A percentile compares a stretch with the other conserved stretches of the same genome.
Conservation (phyloP, 2,888 invertebrate genomes). For the Lathronympha strigana region DNA sequence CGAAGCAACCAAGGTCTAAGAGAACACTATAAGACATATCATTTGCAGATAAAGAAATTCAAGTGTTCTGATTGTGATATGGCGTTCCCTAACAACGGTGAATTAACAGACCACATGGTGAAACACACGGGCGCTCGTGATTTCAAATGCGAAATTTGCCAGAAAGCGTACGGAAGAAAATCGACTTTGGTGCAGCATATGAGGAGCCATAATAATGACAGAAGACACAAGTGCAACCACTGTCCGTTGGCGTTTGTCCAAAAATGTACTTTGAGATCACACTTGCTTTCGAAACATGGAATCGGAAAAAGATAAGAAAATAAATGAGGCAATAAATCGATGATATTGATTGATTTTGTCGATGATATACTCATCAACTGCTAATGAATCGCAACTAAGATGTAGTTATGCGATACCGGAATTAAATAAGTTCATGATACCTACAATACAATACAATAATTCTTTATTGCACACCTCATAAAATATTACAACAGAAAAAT, state of each 20-base stretch:
- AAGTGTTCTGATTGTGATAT: conserved; percentile 52
- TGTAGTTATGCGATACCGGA: not conserved
- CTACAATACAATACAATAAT: too few relatives aligned
- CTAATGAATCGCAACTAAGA: too few relatives aligned
- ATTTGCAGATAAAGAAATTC: conserved; percentile 51
- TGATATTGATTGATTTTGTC: too few relatives aligned
- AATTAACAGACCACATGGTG: conserved; percentile 61
- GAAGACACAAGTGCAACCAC: conserved; percentile 17
- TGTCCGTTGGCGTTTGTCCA: conserved; percentile 32
- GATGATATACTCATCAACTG: too few relatives aligned
- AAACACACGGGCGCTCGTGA: conserved; percentile 61
- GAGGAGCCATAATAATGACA: conserved; percentile 47
- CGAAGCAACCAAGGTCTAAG: conserved; percentile 56
- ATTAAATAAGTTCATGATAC: not conserved
- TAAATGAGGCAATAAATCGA: not conserved
- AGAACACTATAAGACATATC: conserved; percentile 61
- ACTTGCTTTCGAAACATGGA: conserved; percentile 17
- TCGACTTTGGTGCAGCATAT: conserved; percentile 49
- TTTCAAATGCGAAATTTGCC: conserved; percentile 62
- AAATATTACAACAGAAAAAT: too few relatives aligned
- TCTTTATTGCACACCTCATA: too few relatives aligned
- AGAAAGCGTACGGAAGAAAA: conserved; percentile 51
- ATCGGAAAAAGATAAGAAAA: not conserved
- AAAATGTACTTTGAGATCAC: conserved; percentile 18
- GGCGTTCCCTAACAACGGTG: conserved; percentile 58